These are phyloP conservation scores for Actias luna DNA, from an alignment of 2,888 invertebrate genomes.

Conservation along the genomic window DNA sequence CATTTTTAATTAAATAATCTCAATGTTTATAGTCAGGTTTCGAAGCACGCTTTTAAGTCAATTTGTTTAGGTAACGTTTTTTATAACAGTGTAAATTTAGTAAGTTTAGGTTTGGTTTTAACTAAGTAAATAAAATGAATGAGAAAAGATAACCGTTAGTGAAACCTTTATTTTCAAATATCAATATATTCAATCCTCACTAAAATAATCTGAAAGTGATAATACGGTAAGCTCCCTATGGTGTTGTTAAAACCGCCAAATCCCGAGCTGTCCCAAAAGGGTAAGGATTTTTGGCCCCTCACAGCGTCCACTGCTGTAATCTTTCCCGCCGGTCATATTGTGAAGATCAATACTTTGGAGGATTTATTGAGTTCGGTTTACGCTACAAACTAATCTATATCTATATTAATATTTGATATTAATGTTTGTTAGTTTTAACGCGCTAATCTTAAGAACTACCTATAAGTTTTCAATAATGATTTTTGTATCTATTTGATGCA, in stretches of 20 bases:
- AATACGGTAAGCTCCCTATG: conserved; percentile 25
- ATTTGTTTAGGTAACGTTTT: no score
- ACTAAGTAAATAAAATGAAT: no score
- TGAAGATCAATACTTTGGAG: conserved; percentile 30
- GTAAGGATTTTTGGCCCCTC: conserved; percentile 33
- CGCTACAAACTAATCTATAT: neutral
- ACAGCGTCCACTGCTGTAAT: conserved; percentile 41
- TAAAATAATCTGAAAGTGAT: neutral
- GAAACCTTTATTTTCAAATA: neutral
- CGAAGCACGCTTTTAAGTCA: no score
- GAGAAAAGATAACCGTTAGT: no score
- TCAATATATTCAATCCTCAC: conserved; percentile 8
- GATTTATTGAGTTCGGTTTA: neutral
- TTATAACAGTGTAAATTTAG: no score
- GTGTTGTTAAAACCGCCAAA: conserved; percentile 32
- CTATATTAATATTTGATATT: neutral
- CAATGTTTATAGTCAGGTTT: no score
- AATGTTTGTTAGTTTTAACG: neutral
- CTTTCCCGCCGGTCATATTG: conserved; percentile 30
- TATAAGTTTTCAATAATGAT: no score
- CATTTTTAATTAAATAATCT: no score
- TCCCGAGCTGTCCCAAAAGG: conserved; percentile 32
- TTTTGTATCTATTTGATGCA: no score
- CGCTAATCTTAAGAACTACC: no score
- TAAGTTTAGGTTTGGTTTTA: no score